Evolutionary conservation across 2,888 invertebrate genomes (phyloP), one percentile per base, ranked within the genome.

Genomic region (Leucophenga maculata): DNA sequence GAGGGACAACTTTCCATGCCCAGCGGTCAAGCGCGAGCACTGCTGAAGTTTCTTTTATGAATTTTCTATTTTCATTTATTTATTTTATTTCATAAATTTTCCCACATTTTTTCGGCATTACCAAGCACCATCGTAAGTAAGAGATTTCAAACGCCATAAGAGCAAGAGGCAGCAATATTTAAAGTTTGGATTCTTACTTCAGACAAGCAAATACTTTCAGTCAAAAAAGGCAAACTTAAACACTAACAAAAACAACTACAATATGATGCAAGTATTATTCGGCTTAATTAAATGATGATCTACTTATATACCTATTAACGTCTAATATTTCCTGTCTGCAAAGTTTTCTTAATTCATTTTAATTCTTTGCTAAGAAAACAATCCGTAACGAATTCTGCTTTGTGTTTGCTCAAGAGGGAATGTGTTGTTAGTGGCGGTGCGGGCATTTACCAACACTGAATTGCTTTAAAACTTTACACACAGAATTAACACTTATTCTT

Each of bases 281-380:
- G 70, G 48, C 74, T 74, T 76, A 75, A 74, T 75, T 75, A 74
- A 75, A 74, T 75, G 73, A 67, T 77, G 68, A n/a, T n/a, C n/a
- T 39, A 39, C 11, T n/a, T n/a, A 39, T 39, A 11, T 8, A 6
- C 11, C 3, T 39, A 39, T 9, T 26, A 6, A 54, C 55, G 75
- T 72, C 71, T 73, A 77, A 75, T 75, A 74, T 77, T 75, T 76
- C 72, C 73, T 74, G 79, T 79, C 79, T 77, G 76, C 69, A 76
- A 79, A 79, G 76, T 79, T 78, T 67, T 69, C 31, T 31, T 68
- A 31, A 62, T 68, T 54, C 44, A 14, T 57, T 26, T 22, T 57
- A 9, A 22, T 57, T 39, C 16, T 13, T 20, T 48, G 46, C 62
- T 67, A 52, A 69, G 59, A 52, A 70, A 65, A 69, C 48, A 66